Conservation (phyloP, 1,140 invertebrate genomes). For the Danaus plexippus region DNA sequence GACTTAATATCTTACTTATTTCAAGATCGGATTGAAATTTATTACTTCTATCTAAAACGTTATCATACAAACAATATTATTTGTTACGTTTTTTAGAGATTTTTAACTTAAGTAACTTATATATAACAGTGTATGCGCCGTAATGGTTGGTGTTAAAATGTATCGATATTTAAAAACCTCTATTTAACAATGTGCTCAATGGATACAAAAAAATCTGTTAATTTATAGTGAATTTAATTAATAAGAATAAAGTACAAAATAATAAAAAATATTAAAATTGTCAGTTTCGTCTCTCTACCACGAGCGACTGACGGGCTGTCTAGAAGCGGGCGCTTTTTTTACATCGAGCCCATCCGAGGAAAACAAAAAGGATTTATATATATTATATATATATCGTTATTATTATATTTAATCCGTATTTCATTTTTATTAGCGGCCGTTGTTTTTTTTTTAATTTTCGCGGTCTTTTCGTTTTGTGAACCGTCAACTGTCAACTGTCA, state of each 20-base stretch:
- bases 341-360: conserved; percentile 62
- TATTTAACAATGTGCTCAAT: too few relatives aligned
- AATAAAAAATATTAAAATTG: conserved; percentile 14
- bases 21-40: too few relatives aligned
- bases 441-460: conserved; percentile 46
- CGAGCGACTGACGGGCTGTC: conserved; percentile 48
- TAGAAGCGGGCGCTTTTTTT: conserved; percentile 68
- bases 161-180: too few relatives aligned
- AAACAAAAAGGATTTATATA: conserved; percentile 60
- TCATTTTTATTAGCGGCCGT: conserved; percentile 58
- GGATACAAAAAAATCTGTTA: too few relatives aligned
- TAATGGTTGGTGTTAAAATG: too few relatives aligned
- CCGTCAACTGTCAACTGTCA: conserved; percentile 53
- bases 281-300: conserved; percentile 27
- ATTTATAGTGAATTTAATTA: too few relatives aligned
- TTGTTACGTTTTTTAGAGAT: too few relatives aligned
- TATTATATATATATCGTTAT: conserved; percentile 71
- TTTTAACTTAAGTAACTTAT: too few relatives aligned
- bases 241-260: conserved; percentile 7
- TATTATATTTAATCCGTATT: conserved; percentile 69
- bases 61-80: too few relatives aligned
- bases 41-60: too few relatives aligned
- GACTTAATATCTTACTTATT: too few relatives aligned
- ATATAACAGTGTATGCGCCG: too few relatives aligned
- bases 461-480: conserved; percentile 32